phyloP scores from a whole-genome alignment of 2,113 vertebrate genomes.

The Laticauda colubrina region DNA sequence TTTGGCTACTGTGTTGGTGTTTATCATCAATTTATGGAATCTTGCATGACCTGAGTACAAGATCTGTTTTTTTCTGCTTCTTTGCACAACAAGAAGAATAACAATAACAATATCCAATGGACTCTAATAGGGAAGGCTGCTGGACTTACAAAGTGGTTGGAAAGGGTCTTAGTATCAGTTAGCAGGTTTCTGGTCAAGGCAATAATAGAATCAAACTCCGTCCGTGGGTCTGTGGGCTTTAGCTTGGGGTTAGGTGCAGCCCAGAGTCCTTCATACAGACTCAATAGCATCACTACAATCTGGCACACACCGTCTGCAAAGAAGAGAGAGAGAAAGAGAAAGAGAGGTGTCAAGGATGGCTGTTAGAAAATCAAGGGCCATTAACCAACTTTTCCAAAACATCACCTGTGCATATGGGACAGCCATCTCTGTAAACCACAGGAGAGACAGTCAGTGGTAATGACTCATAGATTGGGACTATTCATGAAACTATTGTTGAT shows the following conservation, averaged over 20 bases:
- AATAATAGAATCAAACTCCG: slow-evolving; percentile 40
- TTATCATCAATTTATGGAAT: background rate
- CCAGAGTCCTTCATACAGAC: slow-evolving; percentile 21
- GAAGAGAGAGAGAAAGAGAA: background rate
- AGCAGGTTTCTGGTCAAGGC: slow-evolving; percentile 44
- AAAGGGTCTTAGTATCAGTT: slow-evolving; percentile 42
- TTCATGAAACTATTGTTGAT: background rate
- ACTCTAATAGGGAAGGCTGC: background rate
- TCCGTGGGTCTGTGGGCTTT: slow-evolving; percentile 31
- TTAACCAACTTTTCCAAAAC: background rate
- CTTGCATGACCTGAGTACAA: background rate
- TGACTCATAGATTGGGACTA: background rate
- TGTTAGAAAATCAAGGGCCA: background rate
- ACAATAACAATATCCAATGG: background rate
- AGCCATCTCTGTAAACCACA: background rate
- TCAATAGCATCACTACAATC: slow-evolving; percentile 16
- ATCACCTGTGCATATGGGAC: background rate
- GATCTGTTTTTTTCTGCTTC: background rate
- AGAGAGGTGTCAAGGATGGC: background rate
- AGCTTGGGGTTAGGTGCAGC: slow-evolving; percentile 9
- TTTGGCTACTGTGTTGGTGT: background rate
- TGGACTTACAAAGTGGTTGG: slow-evolving; percentile 46
- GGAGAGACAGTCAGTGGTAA: background rate
- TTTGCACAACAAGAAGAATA: background rate
- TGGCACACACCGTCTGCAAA: slow-evolving; percentile 8